These are phyloP conservation scores for Hippolais icterina DNA, from an alignment of 2,113 vertebrate species.

Conservation along the genomic window DNA sequence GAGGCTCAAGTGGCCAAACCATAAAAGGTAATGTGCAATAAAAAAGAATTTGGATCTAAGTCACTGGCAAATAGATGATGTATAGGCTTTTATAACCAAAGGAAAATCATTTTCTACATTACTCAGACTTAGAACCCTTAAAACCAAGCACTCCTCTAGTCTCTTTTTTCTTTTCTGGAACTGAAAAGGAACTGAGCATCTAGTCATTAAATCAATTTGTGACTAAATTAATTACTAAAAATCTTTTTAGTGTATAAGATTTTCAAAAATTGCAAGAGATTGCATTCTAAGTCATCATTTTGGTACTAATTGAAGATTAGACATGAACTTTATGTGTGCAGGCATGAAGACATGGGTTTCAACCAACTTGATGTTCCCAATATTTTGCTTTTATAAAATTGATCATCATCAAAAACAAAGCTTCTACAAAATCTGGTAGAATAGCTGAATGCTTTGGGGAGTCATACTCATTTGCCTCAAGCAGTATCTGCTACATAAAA, in stretches of 20 bases:
- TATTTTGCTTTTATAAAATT: not conserved
- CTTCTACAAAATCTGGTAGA: not conserved
- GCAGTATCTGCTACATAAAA: not conserved
- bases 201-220: not conserved
- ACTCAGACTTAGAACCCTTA: not conserved
- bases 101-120: not conserved
- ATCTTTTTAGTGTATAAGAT: not conserved
- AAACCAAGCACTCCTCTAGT: not conserved
- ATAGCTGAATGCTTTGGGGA: not conserved
- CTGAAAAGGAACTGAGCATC: not conserved
- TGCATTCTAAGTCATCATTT: not conserved
- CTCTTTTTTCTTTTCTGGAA: not conserved
- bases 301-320: not conserved
- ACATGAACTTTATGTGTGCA: not conserved
- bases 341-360: not conserved
- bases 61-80: not conserved
- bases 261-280: not conserved
- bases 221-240: not conserved
- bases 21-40: not conserved
- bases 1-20: not conserved
- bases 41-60: not conserved
- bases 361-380: not conserved
- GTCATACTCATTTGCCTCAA: fast-evolving
- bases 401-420: not conserved
- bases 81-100: not conserved